Evolutionary conservation across 2,797 vertebrate genomes (phyloP), one percentile per base, ranked within the genome.

Genomic region (Phrynocephalus forsythii): DNA sequence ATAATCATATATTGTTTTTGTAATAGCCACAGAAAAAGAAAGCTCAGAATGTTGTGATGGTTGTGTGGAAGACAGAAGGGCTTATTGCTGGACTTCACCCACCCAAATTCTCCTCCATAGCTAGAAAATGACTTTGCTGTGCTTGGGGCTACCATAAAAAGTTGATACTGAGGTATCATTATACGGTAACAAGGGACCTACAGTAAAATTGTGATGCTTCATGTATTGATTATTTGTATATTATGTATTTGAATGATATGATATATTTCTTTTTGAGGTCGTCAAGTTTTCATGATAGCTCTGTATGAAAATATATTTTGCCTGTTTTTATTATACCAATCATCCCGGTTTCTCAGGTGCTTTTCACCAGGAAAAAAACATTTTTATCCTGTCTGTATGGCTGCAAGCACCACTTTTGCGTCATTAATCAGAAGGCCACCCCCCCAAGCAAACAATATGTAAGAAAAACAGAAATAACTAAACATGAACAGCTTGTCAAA

Each of bases 401-500:
- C 44, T 87, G 52, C 84, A 80, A 10, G 67, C 66, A 83, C 48
- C 30, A n/a, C 80, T 69, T 56, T 71, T 86, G 63, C 28, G 85
- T 89, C 90, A 66, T 89, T 86, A 44, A 60, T n/a, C 86, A 81
- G 50, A 90, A 30, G 28, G 5, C 69, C 4, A 85, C 83, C 38
- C 38, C 38, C 38, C 38, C 38, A 82, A 8, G 15, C 80, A 87
- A 94, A 83, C 76, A 88, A 90, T 75, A 78, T 75, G 28, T 33
- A 38, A 20, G 24, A 52, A 82, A 83, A 79, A 72, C 18, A 3
- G 71, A 24, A 78, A 86, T 86, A 89, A 18, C 85, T 50, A 69
- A 3, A 76, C 38, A 50, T 91, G 86, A 84, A 83, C 73, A 72
- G 89, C 88, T 91, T 90, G 63, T 84, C 0, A 15, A 1, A 66